Evolutionary conservation across 2,888 invertebrate genomes (phyloP), one percentile per base, ranked within the genome.

Genomic region (Noctuana brunneofusca): DNA sequence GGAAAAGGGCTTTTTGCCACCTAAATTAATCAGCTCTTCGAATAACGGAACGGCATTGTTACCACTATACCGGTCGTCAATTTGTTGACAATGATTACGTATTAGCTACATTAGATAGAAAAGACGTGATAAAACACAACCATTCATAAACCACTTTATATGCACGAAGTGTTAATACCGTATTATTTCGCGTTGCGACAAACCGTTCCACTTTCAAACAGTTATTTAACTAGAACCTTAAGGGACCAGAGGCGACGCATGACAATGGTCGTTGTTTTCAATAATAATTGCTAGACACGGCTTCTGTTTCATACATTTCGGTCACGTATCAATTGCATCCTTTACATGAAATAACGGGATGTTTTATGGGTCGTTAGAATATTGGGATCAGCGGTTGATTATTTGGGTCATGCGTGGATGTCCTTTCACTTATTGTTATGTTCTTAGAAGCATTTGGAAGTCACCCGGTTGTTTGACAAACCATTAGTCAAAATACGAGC

Each of bases 311-410:
- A 48, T 20, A 14, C 41, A 67, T 63, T 68, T 66, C 64, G 58
- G 60, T 72, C 75, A 75, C 75, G 74, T 72, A 67, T 67, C 62
- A 67, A 65, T 68, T 66, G 71, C 72, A 75, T 76, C 75, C 75
- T 75, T 72, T 67, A 70, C 71, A 71, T 66, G 73, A 69, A 69
- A 67, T 76, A 76, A 75, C 76, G 76, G 75, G 62, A 66, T 65
- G 65, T 65, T 73, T 67, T 71, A 71, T 74, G 68, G 71, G 66
- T 68, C 69, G 58, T 64, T 54, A 65, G 59, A 57, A 63, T 68
- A 68, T 71, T 69, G 68, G 41, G 71, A 71, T 68, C 68, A 70
- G 64, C 70, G 68, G 70, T 71, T 58, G 62, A 52, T 49, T 60
- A 72, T 70, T 70, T 50, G 68, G 73, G 69, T 66, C 70, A 64